Base-by-base conservation (phyloP, 2,888 invertebrate species). In the Tuberolachnus salignus region DNA sequence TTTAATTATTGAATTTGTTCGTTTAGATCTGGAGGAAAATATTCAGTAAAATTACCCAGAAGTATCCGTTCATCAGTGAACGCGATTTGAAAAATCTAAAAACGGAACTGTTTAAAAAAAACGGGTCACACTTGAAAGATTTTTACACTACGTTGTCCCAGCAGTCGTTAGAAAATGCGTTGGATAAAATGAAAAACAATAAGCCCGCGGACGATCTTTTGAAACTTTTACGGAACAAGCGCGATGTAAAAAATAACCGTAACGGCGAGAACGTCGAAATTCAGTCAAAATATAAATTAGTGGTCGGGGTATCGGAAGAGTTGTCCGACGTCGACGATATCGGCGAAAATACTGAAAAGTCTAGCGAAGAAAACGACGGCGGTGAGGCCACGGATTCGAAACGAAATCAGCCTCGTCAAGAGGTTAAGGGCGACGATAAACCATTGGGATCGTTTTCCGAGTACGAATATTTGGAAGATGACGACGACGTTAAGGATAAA, bases 1-100 rank as follows among this genome's bases (percentile, higher is more conserved):
- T 23, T 46, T 66, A n/a, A 19, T 51, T n/a, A n/a, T n/a, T 51
- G 1, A 13, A 51, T 26, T 51, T 19, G 44, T 66, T 21, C 21
- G 34, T 70, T 55, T 70, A 70, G 70, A 21, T 70, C 16, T 70
- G 70, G 70, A 14, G 14, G 55, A 3, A 55, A 10, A 70, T 70
- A 10, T 21, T 21, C 3, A 23, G 1, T 4, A 21, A 0, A 57
- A 70, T 70, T 21, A 55, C 44, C 21, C 4, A 21, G 4, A 9
- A 44, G 16, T 16, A 70, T 70, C 8, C 70, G 9, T 44, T 44
- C 44, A 55, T 70, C 16, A 55, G 55, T 44, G 42, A 21, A 44
- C 16, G 44, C 0, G 42, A 55, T 21, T 55, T 70, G 4, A 14
- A 70, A 42, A 21, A 44, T 57, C 16, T 70, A 70, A 70, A 70